Conservation (phyloP, 2,113 vertebrate species). For the Gambusia affinis region DNA sequence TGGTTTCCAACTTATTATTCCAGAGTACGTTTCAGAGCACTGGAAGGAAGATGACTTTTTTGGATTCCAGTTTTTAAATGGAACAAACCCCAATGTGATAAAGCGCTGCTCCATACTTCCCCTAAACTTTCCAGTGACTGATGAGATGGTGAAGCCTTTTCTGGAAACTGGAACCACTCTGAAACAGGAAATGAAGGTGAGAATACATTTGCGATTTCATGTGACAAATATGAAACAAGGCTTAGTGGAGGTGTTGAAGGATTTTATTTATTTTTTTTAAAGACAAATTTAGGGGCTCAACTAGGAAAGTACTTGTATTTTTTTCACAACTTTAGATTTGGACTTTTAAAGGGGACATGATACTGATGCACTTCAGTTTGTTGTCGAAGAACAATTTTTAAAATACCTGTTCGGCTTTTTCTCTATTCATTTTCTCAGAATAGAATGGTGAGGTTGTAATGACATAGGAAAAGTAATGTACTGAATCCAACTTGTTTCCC, state of each 20-base stretch:
- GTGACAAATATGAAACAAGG: too few species aligned
- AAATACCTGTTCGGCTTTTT: too few species aligned
- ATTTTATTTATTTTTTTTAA: too few species aligned
- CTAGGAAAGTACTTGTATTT: too few species aligned
- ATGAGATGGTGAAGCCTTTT: conserved; percentile 84
- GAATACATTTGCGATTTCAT: too few species aligned
- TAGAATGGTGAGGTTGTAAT: neutral
- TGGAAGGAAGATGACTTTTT: conserved; percentile 87
- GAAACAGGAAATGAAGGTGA: conserved; percentile 85
- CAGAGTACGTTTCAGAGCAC: conserved; percentile 85
- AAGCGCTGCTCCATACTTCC: conserved; percentile 83
- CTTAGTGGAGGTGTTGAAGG: too few species aligned
- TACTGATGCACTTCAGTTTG: too few species aligned
- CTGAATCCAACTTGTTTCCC: neutral
- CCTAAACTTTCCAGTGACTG: conserved; percentile 87
- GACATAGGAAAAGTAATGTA: neutral
- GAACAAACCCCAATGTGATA: conserved; percentile 87
- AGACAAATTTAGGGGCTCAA: too few species aligned
- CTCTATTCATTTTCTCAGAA: too few species aligned
- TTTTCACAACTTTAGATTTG: too few species aligned
- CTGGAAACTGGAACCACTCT: conserved; percentile 81
- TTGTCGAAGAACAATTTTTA: too few species aligned
- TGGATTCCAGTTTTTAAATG: conserved; percentile 91
- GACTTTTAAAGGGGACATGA: too few species aligned
- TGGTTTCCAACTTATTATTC: neutral